Conservation (phyloP, 2,888 invertebrate species). For the Gymnoscelis rufifasciata region DNA sequence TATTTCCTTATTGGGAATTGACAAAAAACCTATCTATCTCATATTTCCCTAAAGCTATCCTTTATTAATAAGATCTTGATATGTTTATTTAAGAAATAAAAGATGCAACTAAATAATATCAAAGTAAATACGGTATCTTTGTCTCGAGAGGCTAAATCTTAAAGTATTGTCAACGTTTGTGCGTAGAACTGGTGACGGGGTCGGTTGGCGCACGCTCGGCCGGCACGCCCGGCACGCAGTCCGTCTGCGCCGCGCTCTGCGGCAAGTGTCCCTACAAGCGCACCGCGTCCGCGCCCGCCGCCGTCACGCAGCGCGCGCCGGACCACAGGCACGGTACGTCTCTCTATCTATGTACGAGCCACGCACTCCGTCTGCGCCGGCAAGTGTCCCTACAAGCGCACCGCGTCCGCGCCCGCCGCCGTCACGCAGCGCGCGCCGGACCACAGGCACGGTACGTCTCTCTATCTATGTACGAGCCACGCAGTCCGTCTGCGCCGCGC, state of each 20-base stretch:
- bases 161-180: background rate
- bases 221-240: constrained; percentile 82
- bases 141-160: no score
- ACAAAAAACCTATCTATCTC: no score
- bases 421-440: constrained; percentile 83
- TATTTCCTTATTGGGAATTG: no score
- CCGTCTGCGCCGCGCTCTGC: constrained; percentile 92
- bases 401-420: constrained; percentile 94
- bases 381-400: constrained; percentile 97
- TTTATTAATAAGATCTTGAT: no score
- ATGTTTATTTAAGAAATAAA: no score
- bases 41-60: no score
- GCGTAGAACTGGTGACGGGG: constrained; percentile 54
- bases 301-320: constrained; percentile 83
- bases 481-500: constrained; percentile 92
- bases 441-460: constrained; percentile 75
- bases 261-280: constrained; percentile 97
- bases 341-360: no score
- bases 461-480: no score
- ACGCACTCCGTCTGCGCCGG: constrained; percentile 91
- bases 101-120: no score
- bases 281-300: constrained; percentile 95
- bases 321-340: no score
- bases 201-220: constrained; percentile 87
- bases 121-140: no score